Evolutionary conservation across 2,888 invertebrate species (phyloP).

Genomic region (Caenorhabditis imperialis): DNA sequence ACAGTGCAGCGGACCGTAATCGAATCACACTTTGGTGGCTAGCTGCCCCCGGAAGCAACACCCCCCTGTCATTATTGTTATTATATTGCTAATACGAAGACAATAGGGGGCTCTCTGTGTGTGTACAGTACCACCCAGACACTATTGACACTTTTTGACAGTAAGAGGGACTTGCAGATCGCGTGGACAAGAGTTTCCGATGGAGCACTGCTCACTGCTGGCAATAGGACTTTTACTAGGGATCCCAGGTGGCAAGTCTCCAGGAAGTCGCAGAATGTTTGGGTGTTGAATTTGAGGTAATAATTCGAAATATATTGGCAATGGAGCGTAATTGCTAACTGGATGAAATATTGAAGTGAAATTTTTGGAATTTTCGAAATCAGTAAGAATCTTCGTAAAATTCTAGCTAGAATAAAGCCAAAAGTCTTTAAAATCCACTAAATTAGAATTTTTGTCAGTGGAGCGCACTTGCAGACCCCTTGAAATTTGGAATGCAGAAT

Average conservation of each 20-base stretch:
- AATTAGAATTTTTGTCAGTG: too few relatives aligned
- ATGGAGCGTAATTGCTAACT: too few relatives aligned
- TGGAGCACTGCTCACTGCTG: slow-evolving; percentile 75
- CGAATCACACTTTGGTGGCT: slow-evolving; percentile 7
- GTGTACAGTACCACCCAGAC: not conserved
- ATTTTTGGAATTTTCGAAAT: too few relatives aligned
- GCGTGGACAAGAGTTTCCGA: slow-evolving; percentile 75
- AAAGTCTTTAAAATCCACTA: too few relatives aligned
- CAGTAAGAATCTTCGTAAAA: too few relatives aligned
- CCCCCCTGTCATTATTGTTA: not conserved
- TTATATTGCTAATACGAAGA: not conserved
- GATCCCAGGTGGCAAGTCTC: slow-evolving; percentile 76
- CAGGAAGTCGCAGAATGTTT: slow-evolving; percentile 64
- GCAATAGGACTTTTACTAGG: slow-evolving; percentile 70
- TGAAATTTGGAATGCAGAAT: too few relatives aligned
- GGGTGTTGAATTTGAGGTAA: slow-evolving; percentile 75
- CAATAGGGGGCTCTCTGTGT: not conserved
- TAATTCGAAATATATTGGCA: too few relatives aligned
- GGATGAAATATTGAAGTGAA: too few relatives aligned
- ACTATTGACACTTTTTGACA: not conserved
- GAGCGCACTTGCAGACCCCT: too few relatives aligned
- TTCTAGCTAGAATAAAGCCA: too few relatives aligned
- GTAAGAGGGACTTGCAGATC: slow-evolving; percentile 49
- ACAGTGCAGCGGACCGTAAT: slow-evolving; percentile 13
- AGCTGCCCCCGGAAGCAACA: slow-evolving; percentile 3